Evolutionary conservation across 2,888 invertebrate species (phyloP), one percentile per base, ranked within the genome.

Genomic region (Synanthedon tipuliformis): DNA sequence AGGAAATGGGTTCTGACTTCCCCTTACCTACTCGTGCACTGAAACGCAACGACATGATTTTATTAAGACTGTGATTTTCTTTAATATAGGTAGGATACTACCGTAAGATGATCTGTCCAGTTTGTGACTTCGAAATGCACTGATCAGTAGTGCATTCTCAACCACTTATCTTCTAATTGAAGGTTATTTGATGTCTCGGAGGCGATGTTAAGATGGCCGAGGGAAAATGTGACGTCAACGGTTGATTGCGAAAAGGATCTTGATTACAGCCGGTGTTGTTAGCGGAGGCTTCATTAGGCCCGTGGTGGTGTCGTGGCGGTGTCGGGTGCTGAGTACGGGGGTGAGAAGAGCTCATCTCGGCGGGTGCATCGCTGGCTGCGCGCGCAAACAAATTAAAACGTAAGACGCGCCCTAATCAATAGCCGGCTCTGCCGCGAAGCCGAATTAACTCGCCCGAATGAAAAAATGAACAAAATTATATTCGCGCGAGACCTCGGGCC

Each of bases 401-500:
- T 86, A 86, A 86, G 86, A 87, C 86, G 86, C 87, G 83, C 84
- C 86, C 86, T 87, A 87, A 87, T 87, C 87, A 87, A 87, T 87
- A 87, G 86, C 87, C 78, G 78, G 77, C 81, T 80, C 75, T 81
- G 81, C 83, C 81, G 81, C 82, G 81, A 75, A 85, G 84, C 81
- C 79, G 86, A 86, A 87, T 86, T 87, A 86, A 86, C 86, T 85
- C 83, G 81, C 75, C 84, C 85, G 83, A 85, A 87, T 86, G 81
- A 86, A 86, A 87, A 87, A 87, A 86, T 87, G 87, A 87, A 85
- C 85, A 86, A 86, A 87, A 87, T 87, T 86, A 87, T 87, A 87
- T 87, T 86, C 86, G 85, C 85, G 85, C 84, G 82, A 81, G 82
- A 82, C 78, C 81, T 77, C 79, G 73, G 71, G n/a, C n/a, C 71